These are phyloP conservation scores for Hylomyscus alleni DNA, from an alignment of 2,797 vertebrate species.

Conservation along the genomic window DNA sequence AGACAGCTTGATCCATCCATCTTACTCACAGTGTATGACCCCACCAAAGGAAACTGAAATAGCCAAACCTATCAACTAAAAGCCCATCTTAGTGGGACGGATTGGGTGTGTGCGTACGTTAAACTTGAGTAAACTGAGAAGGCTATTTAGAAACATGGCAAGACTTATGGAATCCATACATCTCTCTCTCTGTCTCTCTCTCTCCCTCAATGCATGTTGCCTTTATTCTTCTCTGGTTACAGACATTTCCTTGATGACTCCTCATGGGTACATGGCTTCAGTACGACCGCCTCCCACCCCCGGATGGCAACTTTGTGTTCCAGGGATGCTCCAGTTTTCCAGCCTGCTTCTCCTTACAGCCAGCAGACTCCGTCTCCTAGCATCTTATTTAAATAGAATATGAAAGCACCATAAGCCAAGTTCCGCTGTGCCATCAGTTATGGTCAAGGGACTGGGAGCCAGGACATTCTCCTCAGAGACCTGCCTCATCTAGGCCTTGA, in stretches of 20 bases:
- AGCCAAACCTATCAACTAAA: background rate
- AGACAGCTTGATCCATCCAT: rapidly evolving
- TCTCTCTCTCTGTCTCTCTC: no score
- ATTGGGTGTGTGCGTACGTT: background rate
- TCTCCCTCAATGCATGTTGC: background rate
- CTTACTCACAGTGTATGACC: background rate
- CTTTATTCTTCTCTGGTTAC: background rate
- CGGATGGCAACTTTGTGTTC: background rate
- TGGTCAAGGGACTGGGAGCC: background rate
- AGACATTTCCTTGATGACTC: background rate
- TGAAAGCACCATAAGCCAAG: background rate
- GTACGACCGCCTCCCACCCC: background rate
- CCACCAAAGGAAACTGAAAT: background rate
- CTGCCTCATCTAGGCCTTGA: background rate
- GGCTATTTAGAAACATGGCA: background rate
- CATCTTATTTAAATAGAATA: background rate
- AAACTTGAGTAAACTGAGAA: background rate
- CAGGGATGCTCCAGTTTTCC: background rate
- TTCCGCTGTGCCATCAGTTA: background rate
- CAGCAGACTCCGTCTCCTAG: background rate
- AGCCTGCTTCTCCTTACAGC: background rate
- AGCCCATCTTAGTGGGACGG: background rate
- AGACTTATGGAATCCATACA: background rate
- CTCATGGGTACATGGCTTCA: background rate
- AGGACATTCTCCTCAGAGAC: background rate